Evolutionary conservation across 1,140 invertebrate species (phyloP), one percentile per base, ranked within the genome.

Genomic region (Sminthurides bifidus): DNA sequence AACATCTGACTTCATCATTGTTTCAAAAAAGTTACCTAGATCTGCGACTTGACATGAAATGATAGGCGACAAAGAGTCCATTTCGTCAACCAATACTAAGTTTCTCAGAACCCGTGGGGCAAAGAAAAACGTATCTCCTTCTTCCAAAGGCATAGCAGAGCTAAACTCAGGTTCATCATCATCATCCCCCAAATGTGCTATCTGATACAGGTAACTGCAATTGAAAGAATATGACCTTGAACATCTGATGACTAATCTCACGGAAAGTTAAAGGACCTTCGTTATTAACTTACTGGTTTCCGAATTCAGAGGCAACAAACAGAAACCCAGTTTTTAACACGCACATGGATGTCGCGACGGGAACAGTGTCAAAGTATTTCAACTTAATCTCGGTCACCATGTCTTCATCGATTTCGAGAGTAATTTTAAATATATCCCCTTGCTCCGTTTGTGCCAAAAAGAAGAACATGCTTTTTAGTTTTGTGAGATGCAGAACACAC

Each of bases 311-410:
- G 3, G 93, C 94, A 8, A 98, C 88, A 76, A 99, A 99, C 0
- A 99, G 74, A 69, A 99, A 99, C 3, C 96, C 96, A 56, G 94
- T 98, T 71, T 98, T 98, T 5, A 99, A 72, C 23, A 99, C 94
- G 76, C 92, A 97, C 86, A 99, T 88, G 1, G 91, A 80, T 2
- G 87, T 80, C 0, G 95, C 91, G 3, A 96, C 89, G 17, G 96
- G 92, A 2, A 98, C 92, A 19, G 96, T 99, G 68, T 99, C 96
- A 74, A 99, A 99, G 73, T 99, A 99, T 70, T 98, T 99, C 1
- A 99, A 71, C 68, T 94, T 93, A 54, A 99, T 97, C 75, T 98
- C 95, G 0, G 92, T 98, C 0, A 99, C 93, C 75, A 98, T 89
- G 67, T 98, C 94, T 64, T 95, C 92, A 74, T 94, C 90, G 21